Conservation (phyloP, 2,888 invertebrate species). For the Smittia sp. region DNA sequence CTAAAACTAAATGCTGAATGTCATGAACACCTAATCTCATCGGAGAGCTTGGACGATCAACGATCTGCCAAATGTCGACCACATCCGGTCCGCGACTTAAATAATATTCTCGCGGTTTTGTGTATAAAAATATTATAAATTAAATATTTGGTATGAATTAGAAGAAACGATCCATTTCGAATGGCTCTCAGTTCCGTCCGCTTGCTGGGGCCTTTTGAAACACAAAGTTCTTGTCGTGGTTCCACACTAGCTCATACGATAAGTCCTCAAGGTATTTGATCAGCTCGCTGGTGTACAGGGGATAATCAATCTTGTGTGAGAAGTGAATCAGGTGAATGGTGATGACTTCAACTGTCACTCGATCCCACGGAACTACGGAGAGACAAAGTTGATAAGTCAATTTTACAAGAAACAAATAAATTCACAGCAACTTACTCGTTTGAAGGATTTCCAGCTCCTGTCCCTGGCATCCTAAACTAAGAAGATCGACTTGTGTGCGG, state of each 20-base stretch:
- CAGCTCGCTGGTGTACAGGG: slow-evolving; percentile 22
- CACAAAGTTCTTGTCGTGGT: slow-evolving; percentile 33
- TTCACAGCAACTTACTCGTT: slow-evolving; percentile 30
- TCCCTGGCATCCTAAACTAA: slow-evolving; percentile 60
- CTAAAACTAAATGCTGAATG: not conserved
- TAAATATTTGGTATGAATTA: slow-evolving; percentile 39
- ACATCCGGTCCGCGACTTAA: not conserved
- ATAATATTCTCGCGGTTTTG: slow-evolving; percentile 4
- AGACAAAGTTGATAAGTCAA: not conserved
- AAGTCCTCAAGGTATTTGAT: slow-evolving; percentile 37
- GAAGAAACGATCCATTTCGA: slow-evolving; percentile 15
- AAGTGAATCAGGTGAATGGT: slow-evolving; percentile 38
- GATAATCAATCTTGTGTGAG: slow-evolving; percentile 32
- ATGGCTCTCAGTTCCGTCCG: not conserved
- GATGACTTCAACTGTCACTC: slow-evolving; percentile 28
- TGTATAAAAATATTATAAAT: slow-evolving; percentile 17
- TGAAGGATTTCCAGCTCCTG: slow-evolving; percentile 47
- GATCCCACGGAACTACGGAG: slow-evolving; percentile 29
- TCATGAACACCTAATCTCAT: slow-evolving; percentile 7
- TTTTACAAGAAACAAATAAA: not conserved
- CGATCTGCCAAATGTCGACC: not conserved
- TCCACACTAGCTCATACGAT: slow-evolving; percentile 31
- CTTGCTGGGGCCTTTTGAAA: slow-evolving; percentile 11
- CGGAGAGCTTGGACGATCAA: not conserved
- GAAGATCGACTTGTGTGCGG: slow-evolving; percentile 65